These are phyloP conservation scores for Coenonympha arcania DNA, from an alignment of 2,888 invertebrate species.

Conservation along the genomic window DNA sequence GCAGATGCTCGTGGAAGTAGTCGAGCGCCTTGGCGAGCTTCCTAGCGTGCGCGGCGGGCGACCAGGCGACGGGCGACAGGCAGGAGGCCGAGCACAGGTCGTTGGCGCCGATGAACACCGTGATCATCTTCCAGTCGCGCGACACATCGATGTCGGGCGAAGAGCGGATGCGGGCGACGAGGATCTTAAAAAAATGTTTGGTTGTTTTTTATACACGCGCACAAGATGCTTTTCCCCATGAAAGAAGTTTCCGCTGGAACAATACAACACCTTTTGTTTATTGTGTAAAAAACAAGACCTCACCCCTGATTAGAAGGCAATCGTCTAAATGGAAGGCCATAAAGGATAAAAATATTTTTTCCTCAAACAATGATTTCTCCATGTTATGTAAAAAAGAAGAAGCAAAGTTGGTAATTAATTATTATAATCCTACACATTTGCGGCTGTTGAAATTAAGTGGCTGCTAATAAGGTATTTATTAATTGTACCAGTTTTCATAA, in stretches of 20 bases:
- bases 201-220: too few relatives aligned
- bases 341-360: too few relatives aligned
- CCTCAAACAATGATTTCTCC: too few relatives aligned
- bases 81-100: conserved; percentile 84
- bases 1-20: conserved; percentile 77
- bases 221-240: too few relatives aligned
- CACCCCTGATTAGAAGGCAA: too few relatives aligned
- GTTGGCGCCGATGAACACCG: conserved; percentile 83
- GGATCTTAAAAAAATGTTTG: conserved; percentile 58
- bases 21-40: conserved; percentile 78
- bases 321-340: too few relatives aligned
- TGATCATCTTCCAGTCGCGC: conserved; percentile 83
- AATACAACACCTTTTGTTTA: too few relatives aligned
- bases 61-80: conserved; percentile 73
- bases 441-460: background rate
- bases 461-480: background rate
- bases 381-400: too few relatives aligned
- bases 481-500: background rate
- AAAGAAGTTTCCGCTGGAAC: too few relatives aligned
- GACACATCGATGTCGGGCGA: conserved; percentile 75
- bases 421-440: background rate
- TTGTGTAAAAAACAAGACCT: too few relatives aligned
- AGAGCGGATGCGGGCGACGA: conserved; percentile 77
- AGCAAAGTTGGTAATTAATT: too few relatives aligned
- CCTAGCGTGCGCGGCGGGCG: conserved; percentile 75